Conservation (phyloP, 2,113 vertebrate species). For the Cinclus cinclus region DNA sequence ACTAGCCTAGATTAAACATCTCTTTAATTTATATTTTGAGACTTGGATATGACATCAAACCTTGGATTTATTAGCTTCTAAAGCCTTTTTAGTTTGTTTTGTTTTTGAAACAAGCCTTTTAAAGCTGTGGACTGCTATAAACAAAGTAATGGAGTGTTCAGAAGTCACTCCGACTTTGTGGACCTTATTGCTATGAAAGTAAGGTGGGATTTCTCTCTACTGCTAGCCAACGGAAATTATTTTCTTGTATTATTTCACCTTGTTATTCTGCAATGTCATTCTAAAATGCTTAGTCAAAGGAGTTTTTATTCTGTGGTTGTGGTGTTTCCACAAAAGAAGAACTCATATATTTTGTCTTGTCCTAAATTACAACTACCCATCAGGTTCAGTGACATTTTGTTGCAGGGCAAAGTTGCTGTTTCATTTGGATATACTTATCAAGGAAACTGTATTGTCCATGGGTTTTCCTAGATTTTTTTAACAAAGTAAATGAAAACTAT, state of each 20-base stretch:
- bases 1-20: background rate
- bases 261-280: background rate
- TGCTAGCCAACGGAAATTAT: background rate
- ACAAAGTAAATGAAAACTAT: background rate
- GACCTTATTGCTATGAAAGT: background rate
- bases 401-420: background rate
- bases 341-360: background rate
- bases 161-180: background rate
- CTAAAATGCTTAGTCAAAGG: background rate
- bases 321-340: background rate
- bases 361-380: background rate
- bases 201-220: background rate
- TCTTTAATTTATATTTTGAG: background rate
- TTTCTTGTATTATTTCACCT: background rate
- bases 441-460: background rate
- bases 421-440: background rate
- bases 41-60: background rate
- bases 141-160: background rate
- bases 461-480: background rate
- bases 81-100: background rate
- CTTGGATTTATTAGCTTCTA: background rate
- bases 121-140: background rate
- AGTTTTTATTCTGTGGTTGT: background rate
- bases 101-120: background rate
- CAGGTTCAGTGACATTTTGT: background rate